Percentiles rank a stretch among this genome's conserved stretches.
phyloP scores from a whole-genome alignment of 2,888 invertebrate species.

The Nymphalis polychloros region DNA sequence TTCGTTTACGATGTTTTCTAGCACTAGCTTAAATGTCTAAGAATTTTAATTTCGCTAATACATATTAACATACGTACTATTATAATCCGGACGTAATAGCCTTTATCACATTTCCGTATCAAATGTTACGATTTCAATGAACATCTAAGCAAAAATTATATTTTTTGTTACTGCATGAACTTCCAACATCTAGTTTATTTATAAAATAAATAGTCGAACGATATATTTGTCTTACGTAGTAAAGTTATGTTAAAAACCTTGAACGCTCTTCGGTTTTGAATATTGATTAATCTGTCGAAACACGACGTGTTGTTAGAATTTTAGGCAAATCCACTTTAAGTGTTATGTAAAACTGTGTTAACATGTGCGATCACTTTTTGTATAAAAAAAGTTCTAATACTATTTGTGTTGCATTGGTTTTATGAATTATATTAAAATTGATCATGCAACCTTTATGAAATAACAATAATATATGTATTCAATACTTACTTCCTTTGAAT shows the following conservation, averaged over 20 bases:
- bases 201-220: neutral
- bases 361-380: no score
- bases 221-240: neutral
- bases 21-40: no score
- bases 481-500: neutral
- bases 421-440: neutral
- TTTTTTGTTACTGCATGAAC: neutral
- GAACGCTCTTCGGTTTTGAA: neutral
- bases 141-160: neutral
- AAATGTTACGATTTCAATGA: neutral
- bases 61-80: neutral
- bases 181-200: neutral
- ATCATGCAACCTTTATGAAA: neutral
- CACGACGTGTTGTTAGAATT: neutral
- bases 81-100: neutral
- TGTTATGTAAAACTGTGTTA: neutral
- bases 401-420: neutral
- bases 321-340: neutral
- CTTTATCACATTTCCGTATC: constrained; percentile 6
- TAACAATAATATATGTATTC: neutral
- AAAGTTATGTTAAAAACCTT: neutral
- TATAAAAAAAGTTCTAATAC: no score
- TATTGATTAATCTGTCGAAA: constrained; percentile 4
- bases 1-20: no score
- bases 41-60: no score